Percentiles rank a stretch among this genome's conserved stretches.
Evolutionary conservation across 2,888 invertebrate species (phyloP).

Genomic region (Hoplodrina blanda): DNA sequence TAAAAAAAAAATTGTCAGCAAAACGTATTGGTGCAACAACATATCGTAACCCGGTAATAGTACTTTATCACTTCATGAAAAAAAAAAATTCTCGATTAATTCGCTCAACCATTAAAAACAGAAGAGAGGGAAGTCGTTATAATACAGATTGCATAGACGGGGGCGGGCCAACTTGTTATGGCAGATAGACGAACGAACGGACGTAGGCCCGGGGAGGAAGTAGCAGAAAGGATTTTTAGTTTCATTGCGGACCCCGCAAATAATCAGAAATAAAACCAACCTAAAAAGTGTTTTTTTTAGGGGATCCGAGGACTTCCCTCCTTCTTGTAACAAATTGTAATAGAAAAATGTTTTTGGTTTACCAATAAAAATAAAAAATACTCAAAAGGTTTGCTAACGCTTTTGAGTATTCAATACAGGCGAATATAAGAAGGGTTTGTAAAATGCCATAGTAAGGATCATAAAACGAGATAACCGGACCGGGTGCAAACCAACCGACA

Average conservation of each 20-base stretch:
- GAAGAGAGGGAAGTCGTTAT: not conserved
- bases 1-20: not conserved
- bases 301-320: conserved; percentile 2
- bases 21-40: not conserved
- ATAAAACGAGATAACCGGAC: no score
- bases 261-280: not conserved
- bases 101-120: not conserved
- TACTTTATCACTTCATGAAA: no score
- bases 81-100: no score
- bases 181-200: conserved; percentile 13
- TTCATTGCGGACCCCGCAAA: not conserved
- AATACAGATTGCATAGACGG: conserved; percentile 2
- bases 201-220: conserved; percentile 3
- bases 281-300: not conserved
- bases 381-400: no score
- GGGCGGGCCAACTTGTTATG: conserved; percentile 20
- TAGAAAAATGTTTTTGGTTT: no score
- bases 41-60: not conserved
- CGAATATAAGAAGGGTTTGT: no score
- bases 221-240: not conserved
- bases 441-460: no score
- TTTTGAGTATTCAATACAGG: no score
- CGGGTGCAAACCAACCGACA: no score
- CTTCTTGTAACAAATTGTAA: not conserved
- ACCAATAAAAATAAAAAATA: no score